Evolutionary conservation across 1,140 invertebrate genomes (phyloP), one percentile per base, ranked within the genome.

Genomic region (Oryctes rhinoceros): DNA sequence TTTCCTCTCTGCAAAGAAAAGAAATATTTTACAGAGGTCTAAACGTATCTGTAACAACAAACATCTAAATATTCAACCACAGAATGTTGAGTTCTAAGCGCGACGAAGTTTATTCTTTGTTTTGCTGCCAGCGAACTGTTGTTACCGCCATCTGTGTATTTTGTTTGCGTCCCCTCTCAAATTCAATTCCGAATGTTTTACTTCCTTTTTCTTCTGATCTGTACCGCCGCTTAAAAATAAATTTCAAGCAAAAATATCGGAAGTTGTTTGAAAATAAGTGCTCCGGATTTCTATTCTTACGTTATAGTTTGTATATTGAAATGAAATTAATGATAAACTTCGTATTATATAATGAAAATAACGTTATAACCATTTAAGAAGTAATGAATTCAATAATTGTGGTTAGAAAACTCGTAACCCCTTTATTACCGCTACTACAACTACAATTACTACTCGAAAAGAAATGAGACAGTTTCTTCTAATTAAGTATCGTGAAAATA

Each of bases 1-100:
- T 5, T 62, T 62, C 20, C 13, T 15, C 20, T 15, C 20, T 62
- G 15, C 53, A 15, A 20, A 62, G 20, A 53, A 53, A 53, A 62
- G 15, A 62, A 62, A 62, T 62, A 62, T 20, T 62, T 62, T 62
- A 62, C 53, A 20, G 20, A 6, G 7, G 13, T 7, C 53, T 62
- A 13, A 62, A 62, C 53, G 15, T 10, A 6, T 6, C 20, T 62
- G 53, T 62, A 62, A 62, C 53, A 62, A 62, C 53, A 62, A 62
- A 62, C 53, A 62, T 62, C 53, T 62, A 62, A 62, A 62, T 62
- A 62, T 62, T 62, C 53, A 62, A 62, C 53, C 53, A 13, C 53
- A 62, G 53, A 62, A 62, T 62, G 53, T 62, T 62, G 53, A 62
- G 13, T 62, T 62, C 53, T 20, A 62, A 62, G 39, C 39, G 20